A percentile compares a stretch with the other conserved stretches of the same genome.
These are phyloP conservation scores for Oreochromis niloticus DNA, from an alignment of 2,113 vertebrate species.

Conservation along the genomic window DNA sequence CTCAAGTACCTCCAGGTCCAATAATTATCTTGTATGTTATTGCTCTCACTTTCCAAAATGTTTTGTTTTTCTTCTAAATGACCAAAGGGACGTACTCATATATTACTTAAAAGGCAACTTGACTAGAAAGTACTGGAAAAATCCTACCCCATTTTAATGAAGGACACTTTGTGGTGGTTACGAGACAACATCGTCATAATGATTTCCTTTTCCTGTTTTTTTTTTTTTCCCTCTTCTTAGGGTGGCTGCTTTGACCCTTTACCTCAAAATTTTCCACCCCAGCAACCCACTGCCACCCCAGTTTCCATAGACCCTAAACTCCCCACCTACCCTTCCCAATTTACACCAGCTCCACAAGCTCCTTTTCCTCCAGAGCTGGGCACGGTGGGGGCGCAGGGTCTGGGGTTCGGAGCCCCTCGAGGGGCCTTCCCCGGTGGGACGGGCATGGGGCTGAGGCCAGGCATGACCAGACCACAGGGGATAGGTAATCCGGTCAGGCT, in stretches of 20 bases:
- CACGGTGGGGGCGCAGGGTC: conserved; percentile 69
- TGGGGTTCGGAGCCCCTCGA: conserved; percentile 74
- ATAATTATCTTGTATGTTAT: not conserved
- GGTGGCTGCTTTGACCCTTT: conserved; percentile 83
- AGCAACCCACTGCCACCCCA: conserved; percentile 66
- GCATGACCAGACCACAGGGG: conserved; percentile 73
- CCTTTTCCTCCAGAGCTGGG: conserved; percentile 77
- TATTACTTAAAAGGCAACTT: not conserved
- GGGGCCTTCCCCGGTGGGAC: conserved; percentile 76
- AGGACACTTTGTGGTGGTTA: not conserved
- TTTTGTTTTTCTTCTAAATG: not conserved
- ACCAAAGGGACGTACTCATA: not conserved
- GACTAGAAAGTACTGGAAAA: not conserved
- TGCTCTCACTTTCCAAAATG: not conserved
- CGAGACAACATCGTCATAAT: not conserved
- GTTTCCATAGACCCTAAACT: conserved; percentile 82
- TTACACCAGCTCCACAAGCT: conserved; percentile 73
- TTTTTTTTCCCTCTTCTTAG: conserved; percentile 46
- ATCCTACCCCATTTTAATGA: not conserved
- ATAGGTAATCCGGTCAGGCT: conserved; percentile 79
- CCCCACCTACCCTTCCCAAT: conserved; percentile 78
- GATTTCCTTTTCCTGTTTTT: not conserved
- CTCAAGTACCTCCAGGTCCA: not conserved
- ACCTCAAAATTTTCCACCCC: conserved; percentile 76
- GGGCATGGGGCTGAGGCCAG: conserved; percentile 75